Conservation (phyloP, 1,140 invertebrate genomes). For the Atta texana region DNA sequence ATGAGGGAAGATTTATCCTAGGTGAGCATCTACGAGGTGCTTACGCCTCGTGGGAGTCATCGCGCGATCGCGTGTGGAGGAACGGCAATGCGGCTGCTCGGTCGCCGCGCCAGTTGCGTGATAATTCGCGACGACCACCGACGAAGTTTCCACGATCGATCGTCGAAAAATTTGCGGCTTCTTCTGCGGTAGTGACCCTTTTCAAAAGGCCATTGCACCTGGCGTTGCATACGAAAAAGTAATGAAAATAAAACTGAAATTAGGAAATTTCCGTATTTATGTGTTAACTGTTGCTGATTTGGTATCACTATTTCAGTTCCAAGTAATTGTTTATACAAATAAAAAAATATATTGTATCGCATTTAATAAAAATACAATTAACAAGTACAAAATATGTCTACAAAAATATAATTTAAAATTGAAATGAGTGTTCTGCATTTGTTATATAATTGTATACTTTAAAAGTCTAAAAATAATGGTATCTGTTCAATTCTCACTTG, state of each 20-base stretch:
- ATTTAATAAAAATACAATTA: not conserved
- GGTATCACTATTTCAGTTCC: not conserved
- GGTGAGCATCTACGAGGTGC: conserved; percentile 36
- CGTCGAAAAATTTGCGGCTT: conserved; percentile 70
- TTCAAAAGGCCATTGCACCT: conserved; percentile 43
- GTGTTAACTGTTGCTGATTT: not conserved
- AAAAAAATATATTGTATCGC: not conserved
- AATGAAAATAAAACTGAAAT: not conserved
- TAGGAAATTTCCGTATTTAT: not conserved
- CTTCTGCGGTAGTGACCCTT: conserved; percentile 47
- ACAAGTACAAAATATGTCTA: too few relatives aligned
- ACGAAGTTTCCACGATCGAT: conserved; percentile 74
- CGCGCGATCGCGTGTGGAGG: conserved; percentile 66
- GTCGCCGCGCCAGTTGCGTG: conserved; percentile 66
- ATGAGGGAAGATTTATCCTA: conserved; percentile 26
- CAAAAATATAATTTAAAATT: not conserved
- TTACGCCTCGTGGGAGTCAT: conserved; percentile 57
- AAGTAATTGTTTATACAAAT: not conserved
- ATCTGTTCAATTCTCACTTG: too few relatives aligned
- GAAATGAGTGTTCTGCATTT: too few relatives aligned
- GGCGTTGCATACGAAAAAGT: conserved; percentile 17
- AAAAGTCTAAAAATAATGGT: too few relatives aligned
- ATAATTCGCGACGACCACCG: conserved; percentile 73
- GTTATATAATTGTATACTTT: not conserved
- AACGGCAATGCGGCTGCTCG: conserved; percentile 44